A percentile compares a stretch with the other conserved stretches of the same genome.
These are phyloP conservation scores for Megastigmus dorsalis DNA, from an alignment of 2,888 invertebrate species.

Conservation along the genomic window DNA sequence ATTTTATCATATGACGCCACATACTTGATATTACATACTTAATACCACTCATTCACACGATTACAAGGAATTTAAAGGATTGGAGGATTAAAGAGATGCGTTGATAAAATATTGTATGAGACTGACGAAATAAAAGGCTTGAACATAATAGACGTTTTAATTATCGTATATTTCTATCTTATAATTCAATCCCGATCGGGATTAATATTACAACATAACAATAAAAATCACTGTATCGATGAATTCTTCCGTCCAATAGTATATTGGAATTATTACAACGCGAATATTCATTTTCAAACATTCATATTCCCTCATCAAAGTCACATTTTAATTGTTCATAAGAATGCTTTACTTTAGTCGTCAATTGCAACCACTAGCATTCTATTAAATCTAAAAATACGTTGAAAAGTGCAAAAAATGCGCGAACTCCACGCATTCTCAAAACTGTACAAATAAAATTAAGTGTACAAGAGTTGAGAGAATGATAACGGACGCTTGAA, in stretches of 20 bases:
- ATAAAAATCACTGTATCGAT: slow-evolving; percentile 45
- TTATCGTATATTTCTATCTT: slow-evolving; percentile 43
- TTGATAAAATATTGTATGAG: not conserved
- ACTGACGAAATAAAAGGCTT: slow-evolving; percentile 20
- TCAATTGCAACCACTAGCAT: not conserved
- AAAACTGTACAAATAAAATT: slow-evolving; percentile 38
- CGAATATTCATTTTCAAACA: slow-evolving; percentile 8
- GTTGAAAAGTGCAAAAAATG: slow-evolving; percentile 16
- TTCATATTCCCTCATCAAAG: not conserved
- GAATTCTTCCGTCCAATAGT: not conserved
- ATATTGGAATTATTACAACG: slow-evolving; percentile 28
- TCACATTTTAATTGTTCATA: slow-evolving; percentile 8
- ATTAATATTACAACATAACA: slow-evolving; percentile 51
- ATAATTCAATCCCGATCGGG: slow-evolving; percentile 9
- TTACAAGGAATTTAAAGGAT: not conserved
- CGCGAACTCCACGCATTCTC: not conserved
- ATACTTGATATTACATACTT: no score
- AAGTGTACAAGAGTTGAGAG: not conserved
- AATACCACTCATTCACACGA: not conserved
- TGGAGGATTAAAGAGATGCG: not conserved
- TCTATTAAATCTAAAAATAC: slow-evolving; percentile 33
- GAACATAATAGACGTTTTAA: slow-evolving; percentile 4
- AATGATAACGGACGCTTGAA: not conserved
- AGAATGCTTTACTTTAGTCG: slow-evolving; percentile 11
- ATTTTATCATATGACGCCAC: not conserved